Evolutionary conservation across 2,113 vertebrate genomes (phyloP), one percentile per base, ranked within the genome.

Genomic region (Dromas ardeola): DNA sequence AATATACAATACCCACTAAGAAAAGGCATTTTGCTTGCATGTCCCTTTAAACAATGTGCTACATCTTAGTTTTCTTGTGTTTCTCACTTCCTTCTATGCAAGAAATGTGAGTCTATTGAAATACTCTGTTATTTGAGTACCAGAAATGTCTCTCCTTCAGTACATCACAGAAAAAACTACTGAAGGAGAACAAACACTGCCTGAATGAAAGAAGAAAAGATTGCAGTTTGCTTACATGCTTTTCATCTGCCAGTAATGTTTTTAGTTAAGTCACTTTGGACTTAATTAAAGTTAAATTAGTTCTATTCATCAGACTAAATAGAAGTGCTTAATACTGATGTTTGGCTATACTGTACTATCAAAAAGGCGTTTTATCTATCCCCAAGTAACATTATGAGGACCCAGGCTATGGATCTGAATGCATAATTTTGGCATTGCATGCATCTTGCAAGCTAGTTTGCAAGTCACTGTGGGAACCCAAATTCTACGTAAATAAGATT

Each of bases 231-330:
- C 15, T 79, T 90, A 59, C 26, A 76, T 0, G 7, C 12, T 90
- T 92, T 95, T 93, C 65, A 79, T 72, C 61, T 69, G 56, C 52
- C 74, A 82, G n/a, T 47, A 79, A 53, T 30, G 32, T 67, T 78
- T 81, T 74, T 27, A 90, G 47, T 87, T 72, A 45, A 81, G 47
- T 79, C 65, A 81, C n/a, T 93, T 71, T 56, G 38, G 61, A 84
- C 71, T 90, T 84, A 85, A 88, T 93, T 93, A 83, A 91, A 86
- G 18, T 77, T 89, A 81, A 97, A 85, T 92, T 82, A 55, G 52
- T 71, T 93, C 62, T 92, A 76, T 71, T 96, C 52, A 85, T 93
- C 81, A 91, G 47, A 55, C 85, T 50, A 47, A 94, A 86, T 61
- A 58, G 42, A 93, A 77, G 19, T 38, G 40, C 38, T 92, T 79